phyloP scores from a whole-genome alignment of 2,797 vertebrate species.

The Galaxias olidus region DNA sequence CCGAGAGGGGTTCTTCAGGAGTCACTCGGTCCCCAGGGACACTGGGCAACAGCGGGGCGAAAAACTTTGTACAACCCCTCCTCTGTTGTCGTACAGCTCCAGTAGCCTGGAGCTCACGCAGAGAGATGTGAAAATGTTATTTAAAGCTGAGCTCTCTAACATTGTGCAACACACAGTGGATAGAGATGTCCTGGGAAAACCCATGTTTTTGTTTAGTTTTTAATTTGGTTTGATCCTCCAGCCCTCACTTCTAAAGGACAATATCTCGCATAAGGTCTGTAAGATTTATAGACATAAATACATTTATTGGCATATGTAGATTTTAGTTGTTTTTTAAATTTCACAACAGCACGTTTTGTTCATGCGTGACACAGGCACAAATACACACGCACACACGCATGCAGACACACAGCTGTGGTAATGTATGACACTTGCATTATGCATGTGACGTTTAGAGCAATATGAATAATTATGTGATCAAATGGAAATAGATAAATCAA shows the following conservation, averaged over 20 bases:
- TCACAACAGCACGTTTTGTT: background rate
- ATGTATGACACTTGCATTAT: slow-evolving; percentile 19
- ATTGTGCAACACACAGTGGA: background rate
- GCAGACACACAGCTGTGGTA: background rate
- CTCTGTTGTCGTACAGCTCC: too few relatives aligned
- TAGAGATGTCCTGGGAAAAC: background rate
- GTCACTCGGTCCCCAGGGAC: slow-evolving; percentile 44
- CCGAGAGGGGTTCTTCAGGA: slow-evolving; percentile 60
- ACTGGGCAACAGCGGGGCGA: slow-evolving; percentile 52
- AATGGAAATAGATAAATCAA: slow-evolving; percentile 17
- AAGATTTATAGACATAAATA: background rate
- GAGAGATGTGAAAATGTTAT: too few relatives aligned
- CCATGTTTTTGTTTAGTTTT: background rate
- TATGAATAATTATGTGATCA: slow-evolving; percentile 26
- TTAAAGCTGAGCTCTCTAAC: background rate
- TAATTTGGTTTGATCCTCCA: background rate
- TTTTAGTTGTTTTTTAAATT: too few relatives aligned
- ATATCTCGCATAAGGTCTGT: background rate
- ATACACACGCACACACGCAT: slow-evolving; percentile 6
- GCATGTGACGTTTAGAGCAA: slow-evolving; percentile 10
- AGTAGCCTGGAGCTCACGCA: too few relatives aligned
- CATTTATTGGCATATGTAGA: background rate
- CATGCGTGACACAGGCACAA: background rate
- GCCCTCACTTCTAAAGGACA: background rate
- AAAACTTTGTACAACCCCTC: background rate